Percentiles rank a stretch among this genome's conserved stretches.
These are phyloP conservation scores for Heteractis magnifica DNA, from an alignment of 92 coral and sea anemone genomes.

Conservation along the genomic window DNA sequence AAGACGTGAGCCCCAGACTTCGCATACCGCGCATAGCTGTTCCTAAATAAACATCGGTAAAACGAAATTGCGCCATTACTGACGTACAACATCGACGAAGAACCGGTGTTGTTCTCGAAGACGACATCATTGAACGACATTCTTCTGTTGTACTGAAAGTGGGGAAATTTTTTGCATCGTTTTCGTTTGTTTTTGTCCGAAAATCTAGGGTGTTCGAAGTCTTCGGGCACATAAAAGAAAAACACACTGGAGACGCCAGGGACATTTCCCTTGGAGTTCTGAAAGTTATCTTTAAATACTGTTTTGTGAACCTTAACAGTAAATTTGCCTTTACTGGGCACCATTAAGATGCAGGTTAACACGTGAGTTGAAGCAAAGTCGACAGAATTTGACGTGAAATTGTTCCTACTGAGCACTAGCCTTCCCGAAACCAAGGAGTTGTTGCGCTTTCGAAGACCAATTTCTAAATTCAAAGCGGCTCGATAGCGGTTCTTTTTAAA, in stretches of 20 bases:
- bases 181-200: not conserved
- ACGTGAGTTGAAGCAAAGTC: not conserved
- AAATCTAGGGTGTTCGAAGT: not conserved
- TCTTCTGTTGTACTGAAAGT: conserved; percentile 11
- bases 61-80: conserved; percentile 14
- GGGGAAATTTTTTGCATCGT: not conserved
- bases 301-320: not conserved
- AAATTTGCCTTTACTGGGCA: not conserved
- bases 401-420: not conserved
- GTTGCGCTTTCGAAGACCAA: not conserved
- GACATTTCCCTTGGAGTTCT: not conserved
- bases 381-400: conserved; percentile 16
- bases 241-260: not conserved
- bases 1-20: conserved; percentile 19
- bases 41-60: conserved; percentile 7
- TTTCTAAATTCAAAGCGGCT: not conserved
- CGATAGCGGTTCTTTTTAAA: conserved; percentile 12
- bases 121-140: conserved; percentile 1
- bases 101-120: conserved; percentile 34
- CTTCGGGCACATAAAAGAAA: conserved; percentile 18
- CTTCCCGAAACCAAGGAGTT: not conserved
- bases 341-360: not conserved
- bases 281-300: conserved; percentile 15
- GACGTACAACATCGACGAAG: conserved; percentile 8
- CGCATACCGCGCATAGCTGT: conserved; percentile 22